A percentile compares a stretch with the other conserved stretches of the same genome.
These are phyloP conservation scores for Podarcis siculus DNA, from an alignment of 2,797 vertebrate genomes.

Conservation along the genomic window DNA sequence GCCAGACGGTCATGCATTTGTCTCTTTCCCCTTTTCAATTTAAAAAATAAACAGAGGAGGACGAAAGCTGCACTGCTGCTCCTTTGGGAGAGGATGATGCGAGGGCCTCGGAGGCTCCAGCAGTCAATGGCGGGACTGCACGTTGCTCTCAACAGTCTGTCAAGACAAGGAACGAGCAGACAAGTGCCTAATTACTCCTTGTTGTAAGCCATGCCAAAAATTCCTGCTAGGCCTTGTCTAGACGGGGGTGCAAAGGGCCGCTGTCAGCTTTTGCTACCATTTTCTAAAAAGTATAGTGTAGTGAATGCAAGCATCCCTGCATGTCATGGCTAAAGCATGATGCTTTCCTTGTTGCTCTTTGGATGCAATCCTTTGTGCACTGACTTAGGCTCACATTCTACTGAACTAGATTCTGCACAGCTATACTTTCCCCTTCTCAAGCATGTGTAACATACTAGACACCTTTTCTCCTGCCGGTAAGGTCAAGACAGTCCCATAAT, in stretches of 20 bases:
- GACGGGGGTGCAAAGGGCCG: not conserved
- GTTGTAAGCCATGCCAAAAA: not conserved
- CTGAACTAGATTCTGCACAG: not conserved
- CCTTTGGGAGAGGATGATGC: constrained; percentile 1
- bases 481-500: not conserved
- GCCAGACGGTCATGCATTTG: constrained; percentile 62
- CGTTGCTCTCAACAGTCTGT: not conserved
- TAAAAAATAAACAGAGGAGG: constrained; percentile 61
- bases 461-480: not conserved
- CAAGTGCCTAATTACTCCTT: not conserved
- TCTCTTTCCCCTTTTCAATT: constrained; percentile 38
- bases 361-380: not conserved
- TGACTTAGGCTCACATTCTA: not conserved
- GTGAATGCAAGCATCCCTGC: not conserved
- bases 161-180: constrained; percentile 10
- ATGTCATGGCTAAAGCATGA: not conserved
- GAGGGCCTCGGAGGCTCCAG: not conserved
- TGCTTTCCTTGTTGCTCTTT: not conserved
- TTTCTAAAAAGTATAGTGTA: not conserved
- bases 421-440: not conserved
- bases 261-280: constrained; percentile 22
- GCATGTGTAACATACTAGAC: not conserved
- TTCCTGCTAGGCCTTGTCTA: constrained; percentile 3
- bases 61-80: constrained; percentile 38
- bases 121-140: not conserved